Base-by-base conservation (phyloP, 2,113 vertebrate genomes). In the Crocuta crocuta region DNA sequence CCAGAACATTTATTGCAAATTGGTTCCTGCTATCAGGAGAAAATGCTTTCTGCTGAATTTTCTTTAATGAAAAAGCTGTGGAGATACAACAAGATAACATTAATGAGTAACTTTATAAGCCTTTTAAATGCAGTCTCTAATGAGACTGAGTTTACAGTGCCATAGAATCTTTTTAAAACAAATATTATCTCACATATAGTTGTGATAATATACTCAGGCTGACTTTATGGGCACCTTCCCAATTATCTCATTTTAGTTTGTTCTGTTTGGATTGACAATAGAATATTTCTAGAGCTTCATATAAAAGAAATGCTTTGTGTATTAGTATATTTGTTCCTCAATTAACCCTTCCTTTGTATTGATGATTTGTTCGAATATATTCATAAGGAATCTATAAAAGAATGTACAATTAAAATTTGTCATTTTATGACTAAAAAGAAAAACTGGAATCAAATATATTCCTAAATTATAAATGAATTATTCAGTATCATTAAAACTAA, bases 1-100 rank as follows among this genome's bases (percentile, higher is more conserved):
- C 99, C 99, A 99, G 99, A 99, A 99, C 99, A 99, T 99, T 99
- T 99, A 99, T 99, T 99, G 99, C 99, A 99, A 99, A 99, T 99
- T 99, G 99, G 99, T 99, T 99, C 99, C 99, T 99, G 99, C 99
- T 99, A 99, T 99, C 99, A 99, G 99, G 99, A 99, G 99, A 99
- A 99, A 99, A 99, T 99, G 99, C 99, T 99, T 99, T 99, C 99
- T 99, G 99, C 99, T 99, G 99, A 99, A 99, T 99, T 99, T 99
- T 99, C 99, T 99, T 99, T 99, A 99, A 99, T 99, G 99, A 99
- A 99, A 99, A 99, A 99, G 99, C 99, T 99, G 99, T 99, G 99
- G 99, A 99, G 99, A 99, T 99, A 99, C 99, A 99, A 99, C 98
- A 99, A 99, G 99, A 99, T 99, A 99, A 99, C 99, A 99, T 99